phyloP scores from a whole-genome alignment of 2,113 vertebrate species.

The Daubentonia madagascariensis region DNA sequence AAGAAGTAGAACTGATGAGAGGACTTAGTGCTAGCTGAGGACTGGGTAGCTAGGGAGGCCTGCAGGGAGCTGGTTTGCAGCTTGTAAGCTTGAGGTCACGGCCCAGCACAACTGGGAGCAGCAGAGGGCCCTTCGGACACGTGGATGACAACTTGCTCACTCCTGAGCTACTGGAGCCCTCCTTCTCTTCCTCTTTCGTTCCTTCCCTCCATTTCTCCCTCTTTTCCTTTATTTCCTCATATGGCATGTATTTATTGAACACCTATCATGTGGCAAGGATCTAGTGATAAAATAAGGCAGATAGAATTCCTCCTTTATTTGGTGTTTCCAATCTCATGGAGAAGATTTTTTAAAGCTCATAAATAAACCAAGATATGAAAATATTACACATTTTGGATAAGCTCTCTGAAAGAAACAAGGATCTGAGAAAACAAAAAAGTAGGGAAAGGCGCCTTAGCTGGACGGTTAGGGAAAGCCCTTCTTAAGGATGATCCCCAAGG shows the following conservation, averaged over 20 bases:
- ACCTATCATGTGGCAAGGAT: not conserved
- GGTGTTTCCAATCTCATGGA: not conserved
- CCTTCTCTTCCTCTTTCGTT: too few relatives aligned
- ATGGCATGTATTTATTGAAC: not conserved
- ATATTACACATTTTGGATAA: not conserved
- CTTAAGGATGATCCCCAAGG: not conserved
- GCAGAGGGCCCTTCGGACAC: not conserved
- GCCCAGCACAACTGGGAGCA: not conserved
- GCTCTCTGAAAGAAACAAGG: not conserved
- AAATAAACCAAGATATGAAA: not conserved
- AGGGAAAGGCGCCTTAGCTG: not conserved
- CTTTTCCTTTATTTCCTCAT: not conserved
- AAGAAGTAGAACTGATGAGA: not conserved
- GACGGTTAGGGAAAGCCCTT: not conserved
- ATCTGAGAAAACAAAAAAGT: not conserved
- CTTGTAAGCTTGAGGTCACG: not conserved
- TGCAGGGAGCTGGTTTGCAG: not conserved
- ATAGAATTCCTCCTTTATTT: not conserved
- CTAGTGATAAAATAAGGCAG: not conserved
- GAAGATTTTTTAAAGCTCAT: not conserved
- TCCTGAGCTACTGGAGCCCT: not conserved
- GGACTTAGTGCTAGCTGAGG: not conserved
- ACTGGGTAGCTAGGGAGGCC: not conserved
- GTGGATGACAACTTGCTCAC: not conserved
- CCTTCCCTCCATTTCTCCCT: rapidly evolving